phyloP scores from a whole-genome alignment of 2,113 vertebrate genomes.

The Xenotilapia longispinis region DNA sequence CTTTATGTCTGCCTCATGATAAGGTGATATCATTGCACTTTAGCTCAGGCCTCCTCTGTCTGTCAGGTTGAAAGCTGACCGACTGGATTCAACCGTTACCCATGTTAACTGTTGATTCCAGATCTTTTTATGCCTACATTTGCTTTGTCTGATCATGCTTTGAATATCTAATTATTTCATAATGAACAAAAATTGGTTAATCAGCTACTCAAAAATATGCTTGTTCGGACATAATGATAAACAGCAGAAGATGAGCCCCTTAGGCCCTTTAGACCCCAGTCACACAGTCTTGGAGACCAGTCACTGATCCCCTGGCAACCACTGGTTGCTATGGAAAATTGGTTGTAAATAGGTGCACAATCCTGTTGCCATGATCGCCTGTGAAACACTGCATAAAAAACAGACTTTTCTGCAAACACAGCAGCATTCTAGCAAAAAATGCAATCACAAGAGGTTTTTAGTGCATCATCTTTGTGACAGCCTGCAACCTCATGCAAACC shows the following conservation, averaged over 20 bases:
- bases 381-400: not conserved
- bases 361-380: not conserved
- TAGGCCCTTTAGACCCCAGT: not conserved
- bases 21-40: not conserved
- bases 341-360: not conserved
- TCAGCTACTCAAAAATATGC: not conserved
- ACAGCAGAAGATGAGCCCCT: not conserved
- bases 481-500: not conserved
- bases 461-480: not conserved
- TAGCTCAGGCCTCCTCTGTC: not conserved
- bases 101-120: not conserved
- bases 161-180: not conserved
- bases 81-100: not conserved
- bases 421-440: not conserved
- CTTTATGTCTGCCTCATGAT: constrained; percentile 5
- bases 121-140: not conserved
- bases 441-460: not conserved
- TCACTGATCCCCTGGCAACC: not conserved
- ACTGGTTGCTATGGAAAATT: not conserved
- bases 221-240: not conserved
- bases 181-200: not conserved
- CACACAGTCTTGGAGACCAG: not conserved
- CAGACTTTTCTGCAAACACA: not conserved
- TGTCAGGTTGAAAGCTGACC: not conserved
- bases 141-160: not conserved